A percentile compares a stretch with the other conserved stretches of the same genome.
These are phyloP conservation scores for Rostratula benghalensis DNA, from an alignment of 2,113 vertebrate genomes.

Conservation along the genomic window DNA sequence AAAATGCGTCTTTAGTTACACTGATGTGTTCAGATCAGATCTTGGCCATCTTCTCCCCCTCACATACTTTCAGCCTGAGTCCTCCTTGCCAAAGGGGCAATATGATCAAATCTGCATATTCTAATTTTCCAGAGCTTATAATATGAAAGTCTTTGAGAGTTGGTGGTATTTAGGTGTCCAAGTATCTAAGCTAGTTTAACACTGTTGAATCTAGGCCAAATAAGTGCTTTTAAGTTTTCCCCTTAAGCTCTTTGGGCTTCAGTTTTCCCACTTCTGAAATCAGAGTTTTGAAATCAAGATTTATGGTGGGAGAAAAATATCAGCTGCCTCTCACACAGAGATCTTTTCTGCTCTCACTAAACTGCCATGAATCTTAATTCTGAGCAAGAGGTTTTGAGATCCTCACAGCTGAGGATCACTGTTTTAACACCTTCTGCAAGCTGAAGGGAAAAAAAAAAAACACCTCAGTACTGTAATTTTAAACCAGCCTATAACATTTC, in stretches of 20 bases:
- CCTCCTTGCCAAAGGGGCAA: slow-evolving; percentile 53
- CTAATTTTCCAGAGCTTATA: slow-evolving; percentile 51
- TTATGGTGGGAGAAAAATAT: slow-evolving; percentile 67
- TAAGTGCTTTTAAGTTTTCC: slow-evolving; percentile 68
- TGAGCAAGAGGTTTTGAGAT: slow-evolving; percentile 62
- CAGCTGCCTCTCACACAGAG: slow-evolving; percentile 60
- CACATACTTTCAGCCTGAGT: slow-evolving; percentile 37
- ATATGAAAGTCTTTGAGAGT: slow-evolving; percentile 48
- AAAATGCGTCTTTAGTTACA: slow-evolving; percentile 54
- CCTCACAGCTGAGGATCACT: slow-evolving; percentile 65
- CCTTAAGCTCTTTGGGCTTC: slow-evolving; percentile 65
- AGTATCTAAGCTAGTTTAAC: slow-evolving; percentile 49
- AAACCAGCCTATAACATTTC: slow-evolving; percentile 51
- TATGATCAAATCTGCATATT: slow-evolving; percentile 64
- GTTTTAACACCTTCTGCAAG: slow-evolving; percentile 67
- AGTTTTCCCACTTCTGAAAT: slow-evolving; percentile 66
- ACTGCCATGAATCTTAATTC: slow-evolving; percentile 65
- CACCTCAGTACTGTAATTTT: slow-evolving; percentile 14
- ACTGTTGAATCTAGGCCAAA: slow-evolving; percentile 66
- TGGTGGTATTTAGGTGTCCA: slow-evolving; percentile 50
- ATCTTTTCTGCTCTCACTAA: slow-evolving; percentile 55
- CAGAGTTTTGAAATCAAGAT: slow-evolving; percentile 67
- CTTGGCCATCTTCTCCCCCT: slow-evolving; percentile 48
- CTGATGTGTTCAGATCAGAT: slow-evolving; percentile 24
- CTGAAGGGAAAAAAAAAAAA: slow-evolving; percentile 5